These are phyloP conservation scores for Seladonia tumulorum DNA, from an alignment of 2,888 invertebrate genomes.

Conservation along the genomic window DNA sequence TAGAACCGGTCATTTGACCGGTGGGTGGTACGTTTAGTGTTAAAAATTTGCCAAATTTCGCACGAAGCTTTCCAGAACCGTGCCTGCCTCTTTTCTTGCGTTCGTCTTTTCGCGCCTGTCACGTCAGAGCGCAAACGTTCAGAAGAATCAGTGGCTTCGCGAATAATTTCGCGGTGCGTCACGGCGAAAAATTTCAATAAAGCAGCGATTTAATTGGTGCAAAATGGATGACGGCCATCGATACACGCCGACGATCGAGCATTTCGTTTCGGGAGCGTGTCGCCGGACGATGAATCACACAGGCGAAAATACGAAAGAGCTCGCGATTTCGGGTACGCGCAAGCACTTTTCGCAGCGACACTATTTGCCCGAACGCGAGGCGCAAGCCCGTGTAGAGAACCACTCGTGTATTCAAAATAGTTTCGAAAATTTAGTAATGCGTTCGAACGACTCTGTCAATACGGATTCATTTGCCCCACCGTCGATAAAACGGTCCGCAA, in stretches of 20 bases:
- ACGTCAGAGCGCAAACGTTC: not conserved
- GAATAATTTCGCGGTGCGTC: too few species aligned
- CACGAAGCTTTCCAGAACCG: too few species aligned
- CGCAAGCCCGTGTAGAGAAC: not conserved
- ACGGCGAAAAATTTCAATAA: not conserved
- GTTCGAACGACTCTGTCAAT: conserved; percentile 41
- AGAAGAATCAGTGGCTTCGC: not conserved
- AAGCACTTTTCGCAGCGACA: conserved; percentile 38
- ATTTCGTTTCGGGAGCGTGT: not conserved
- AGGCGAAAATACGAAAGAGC: conserved; percentile 39
- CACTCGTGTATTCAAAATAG: conserved; percentile 47
- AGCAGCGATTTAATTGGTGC: not conserved
- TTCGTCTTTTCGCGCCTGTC: not conserved
- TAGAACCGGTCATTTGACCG: too few species aligned
- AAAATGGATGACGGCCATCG: not conserved
- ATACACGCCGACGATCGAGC: not conserved
- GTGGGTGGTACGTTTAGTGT: too few species aligned
- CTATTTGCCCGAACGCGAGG: conserved; percentile 19
- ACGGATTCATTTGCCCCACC: conserved; percentile 25
- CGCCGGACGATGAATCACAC: not conserved
- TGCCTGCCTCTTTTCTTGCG: too few species aligned
- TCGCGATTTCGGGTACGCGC: conserved; percentile 25
- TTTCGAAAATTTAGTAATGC: conserved; percentile 53
- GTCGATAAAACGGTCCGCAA: conserved; percentile 20
- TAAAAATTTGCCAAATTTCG: too few species aligned